These are phyloP conservation scores for Phragmatobia fuliginosa DNA, from an alignment of 2,888 invertebrate species.

Conservation along the genomic window DNA sequence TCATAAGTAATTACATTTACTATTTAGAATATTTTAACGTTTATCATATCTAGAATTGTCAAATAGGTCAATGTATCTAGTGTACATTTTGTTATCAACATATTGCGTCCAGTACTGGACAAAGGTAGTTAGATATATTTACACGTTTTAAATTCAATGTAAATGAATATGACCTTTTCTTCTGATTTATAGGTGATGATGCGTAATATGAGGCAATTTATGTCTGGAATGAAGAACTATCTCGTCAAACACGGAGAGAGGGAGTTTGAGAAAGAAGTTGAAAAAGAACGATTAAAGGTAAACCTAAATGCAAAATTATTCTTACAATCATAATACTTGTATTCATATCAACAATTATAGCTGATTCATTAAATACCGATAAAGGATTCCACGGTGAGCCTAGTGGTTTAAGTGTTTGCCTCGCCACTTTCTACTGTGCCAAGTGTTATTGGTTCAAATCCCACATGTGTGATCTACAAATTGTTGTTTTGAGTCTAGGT, in stretches of 20 bases:
- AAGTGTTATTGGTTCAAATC: too few relatives aligned
- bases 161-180: not conserved
- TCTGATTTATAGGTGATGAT: slow-evolving; percentile 89
- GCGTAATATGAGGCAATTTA: slow-evolving; percentile 97
- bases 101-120: too few relatives aligned
- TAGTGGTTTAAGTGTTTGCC: too few relatives aligned
- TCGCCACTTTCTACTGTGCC: too few relatives aligned
- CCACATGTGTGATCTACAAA: too few relatives aligned
- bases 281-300: slow-evolving; percentile 93
- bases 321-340: not conserved
- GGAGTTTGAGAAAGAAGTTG: slow-evolving; percentile 96
- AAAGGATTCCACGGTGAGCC: too few relatives aligned
- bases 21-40: not conserved
- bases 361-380: not conserved
- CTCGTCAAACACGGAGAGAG: slow-evolving; percentile 98
- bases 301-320: not conserved
- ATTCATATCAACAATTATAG: not conserved
- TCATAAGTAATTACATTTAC: not conserved
- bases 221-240: slow-evolving; percentile 99
- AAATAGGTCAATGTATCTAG: too few relatives aligned
- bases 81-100: too few relatives aligned
- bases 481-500: too few relatives aligned
- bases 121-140: too few relatives aligned
- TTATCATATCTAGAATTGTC: too few relatives aligned
- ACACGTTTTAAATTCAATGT: not conserved